phyloP scores from a whole-genome alignment of 2,797 vertebrate genomes.

The Aulostomus chinensis region DNA sequence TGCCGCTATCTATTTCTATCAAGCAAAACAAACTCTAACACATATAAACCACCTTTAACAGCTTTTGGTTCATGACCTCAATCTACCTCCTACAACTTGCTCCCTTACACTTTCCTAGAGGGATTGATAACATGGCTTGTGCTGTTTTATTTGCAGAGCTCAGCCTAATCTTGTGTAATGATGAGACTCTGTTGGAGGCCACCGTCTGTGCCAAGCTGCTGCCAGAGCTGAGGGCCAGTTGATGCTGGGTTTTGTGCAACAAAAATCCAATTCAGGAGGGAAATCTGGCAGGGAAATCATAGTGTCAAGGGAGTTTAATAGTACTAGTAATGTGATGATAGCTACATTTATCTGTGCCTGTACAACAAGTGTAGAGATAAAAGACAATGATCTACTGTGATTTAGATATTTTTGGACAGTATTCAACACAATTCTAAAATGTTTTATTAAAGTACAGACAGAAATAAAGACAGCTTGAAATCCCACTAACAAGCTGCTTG shows the following conservation, averaged over 20 bases:
- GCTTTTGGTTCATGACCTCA: slow-evolving; percentile 16
- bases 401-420: slow-evolving; percentile 19
- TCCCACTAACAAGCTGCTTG: slow-evolving; percentile 46
- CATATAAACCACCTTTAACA: slow-evolving; percentile 24
- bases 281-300: slow-evolving; percentile 52
- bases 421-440: no score
- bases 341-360: no score
- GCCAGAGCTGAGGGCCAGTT: slow-evolving; percentile 52
- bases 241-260: slow-evolving; percentile 54
- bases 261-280: slow-evolving; percentile 51
- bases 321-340: no score
- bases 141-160: slow-evolving; percentile 55
- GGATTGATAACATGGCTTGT: slow-evolving; percentile 46
- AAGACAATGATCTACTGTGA: slow-evolving; percentile 19
- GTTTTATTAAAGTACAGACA: no score
- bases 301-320: slow-evolving; percentile 41
- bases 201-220: slow-evolving; percentile 63
- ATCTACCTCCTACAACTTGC: slow-evolving; percentile 35
- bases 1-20: no score
- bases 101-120: slow-evolving; percentile 29
- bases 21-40: slow-evolving; percentile 74
- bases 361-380: slow-evolving; percentile 3
- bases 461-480: slow-evolving; percentile 9
- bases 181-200: slow-evolving; percentile 51
- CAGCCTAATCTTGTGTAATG: slow-evolving; percentile 59